Evolutionary conservation across 2,797 vertebrate genomes (phyloP), one percentile per base, ranked within the genome.

Genomic region (Enteromius treurensis): DNA sequence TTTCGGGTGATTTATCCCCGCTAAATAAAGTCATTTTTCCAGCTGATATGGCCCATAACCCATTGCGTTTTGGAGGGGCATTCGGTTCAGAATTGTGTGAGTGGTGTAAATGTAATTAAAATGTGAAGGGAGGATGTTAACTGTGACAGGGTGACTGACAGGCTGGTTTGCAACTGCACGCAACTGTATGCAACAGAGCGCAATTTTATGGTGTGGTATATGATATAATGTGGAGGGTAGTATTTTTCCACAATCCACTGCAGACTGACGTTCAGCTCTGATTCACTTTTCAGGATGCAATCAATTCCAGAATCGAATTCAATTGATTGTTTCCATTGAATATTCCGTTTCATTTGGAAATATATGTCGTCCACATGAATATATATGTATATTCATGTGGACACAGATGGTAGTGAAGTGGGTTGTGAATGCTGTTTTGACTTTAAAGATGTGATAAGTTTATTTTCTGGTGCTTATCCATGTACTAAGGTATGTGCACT

Each of bases 201-300:
- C 26, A 32, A 29, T 29, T 64, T 17, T 64, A 29, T 64, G 26
- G 7, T 64, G 26, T 15, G 60, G 15, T 32, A 64, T 64, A 17
- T 13, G 7, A 29, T 29, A 62, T 62, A 58, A 58, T 23, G n/a
- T 23, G 51, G 21, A 40, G 14, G 21, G 7, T n/a, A 47, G 23
- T 77, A 26, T n/a, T 60, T 77, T 15, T 45, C 34, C n/a, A 45
- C 75, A 77, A 77, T 77, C 75, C 23, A 42, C n/a, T 62, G 8
- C 55, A 13, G 8, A 42, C 75, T 77, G 6, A 19, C 53, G 13
- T 37, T 77, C 34, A 42, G 7, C 37, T 45, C 21, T 9, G 23
- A 75, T 40, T 42, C 23, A 17, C 53, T 29, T 62, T 60, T 62
- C 55, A 77, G 29, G 55, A 77, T 62, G 55, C 75, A 62, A 62